A percentile compares a stretch with the other conserved stretches of the same genome.
Conservation (phyloP, 2,888 invertebrate species). For the Tridacna crocea region DNA sequence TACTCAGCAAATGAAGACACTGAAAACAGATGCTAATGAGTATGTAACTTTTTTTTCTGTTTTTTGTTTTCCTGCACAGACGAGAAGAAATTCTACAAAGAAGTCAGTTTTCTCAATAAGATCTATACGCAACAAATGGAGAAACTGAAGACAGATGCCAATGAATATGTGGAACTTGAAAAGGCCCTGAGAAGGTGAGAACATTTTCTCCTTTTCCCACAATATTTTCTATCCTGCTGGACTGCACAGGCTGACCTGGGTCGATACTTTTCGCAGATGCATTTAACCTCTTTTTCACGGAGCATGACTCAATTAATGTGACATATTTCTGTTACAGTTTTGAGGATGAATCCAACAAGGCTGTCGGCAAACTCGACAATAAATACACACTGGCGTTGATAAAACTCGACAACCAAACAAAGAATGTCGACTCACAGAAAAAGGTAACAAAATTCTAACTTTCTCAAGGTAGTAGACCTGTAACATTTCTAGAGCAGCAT, state of each 20-base stretch:
- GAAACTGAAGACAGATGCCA: neutral
- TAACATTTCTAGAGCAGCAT: no score
- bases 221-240: no score
- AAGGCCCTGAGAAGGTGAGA: slow-evolving; percentile 1
- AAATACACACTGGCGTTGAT: neutral
- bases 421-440: slow-evolving; percentile 6
- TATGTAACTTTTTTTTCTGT: no score
- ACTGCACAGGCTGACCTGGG: no score
- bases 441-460: neutral
- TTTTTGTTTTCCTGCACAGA: neutral
- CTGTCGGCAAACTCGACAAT: neutral
- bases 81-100: slow-evolving; percentile 7
- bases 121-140: neutral
- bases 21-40: neutral
- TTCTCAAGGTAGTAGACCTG: no score
- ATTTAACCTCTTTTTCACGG: no score
- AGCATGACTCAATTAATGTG: no score
- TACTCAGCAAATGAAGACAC: neutral
- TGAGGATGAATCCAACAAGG: slow-evolving; percentile 3
- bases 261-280: no score
- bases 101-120: neutral
- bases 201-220: no score
- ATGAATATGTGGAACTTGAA: slow-evolving; percentile 10
- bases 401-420: neutral
- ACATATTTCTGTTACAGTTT: neutral